These are phyloP conservation scores for Chrysolina haemoptera DNA, from an alignment of 2,888 invertebrate genomes.

Conservation along the genomic window DNA sequence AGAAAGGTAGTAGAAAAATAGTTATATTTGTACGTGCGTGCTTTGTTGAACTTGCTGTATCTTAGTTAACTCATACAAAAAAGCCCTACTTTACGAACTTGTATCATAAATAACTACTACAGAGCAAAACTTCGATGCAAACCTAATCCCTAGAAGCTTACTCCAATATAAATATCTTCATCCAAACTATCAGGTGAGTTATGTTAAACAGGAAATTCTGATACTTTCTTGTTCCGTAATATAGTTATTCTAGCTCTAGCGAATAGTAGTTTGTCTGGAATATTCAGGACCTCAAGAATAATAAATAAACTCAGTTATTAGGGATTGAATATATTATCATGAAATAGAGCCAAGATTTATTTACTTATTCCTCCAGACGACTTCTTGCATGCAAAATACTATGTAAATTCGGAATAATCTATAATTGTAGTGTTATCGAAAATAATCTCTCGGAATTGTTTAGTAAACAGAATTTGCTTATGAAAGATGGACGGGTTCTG, in stretches of 20 bases:
- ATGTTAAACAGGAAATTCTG: background rate
- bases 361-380: background rate
- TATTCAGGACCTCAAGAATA: background rate
- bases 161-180: background rate
- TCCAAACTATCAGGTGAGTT: background rate
- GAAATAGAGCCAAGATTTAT: background rate
- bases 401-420: too few relatives aligned
- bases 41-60: too few relatives aligned
- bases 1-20: too few relatives aligned
- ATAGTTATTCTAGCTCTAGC: background rate
- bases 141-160: background rate
- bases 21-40: too few relatives aligned
- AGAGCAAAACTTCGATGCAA: background rate
- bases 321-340: background rate
- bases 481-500: too few relatives aligned
- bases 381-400: background rate
- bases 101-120: too few relatives aligned
- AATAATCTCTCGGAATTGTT: too few relatives aligned
- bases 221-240: background rate
- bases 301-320: background rate
- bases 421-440: too few relatives aligned
- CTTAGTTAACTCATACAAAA: too few relatives aligned
- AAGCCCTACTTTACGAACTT: too few relatives aligned
- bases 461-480: too few relatives aligned
- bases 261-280: background rate